Percentiles rank a stretch among this genome's conserved stretches.
Evolutionary conservation across 2,113 vertebrate genomes (phyloP).

Genomic region (Uria aalge): DNA sequence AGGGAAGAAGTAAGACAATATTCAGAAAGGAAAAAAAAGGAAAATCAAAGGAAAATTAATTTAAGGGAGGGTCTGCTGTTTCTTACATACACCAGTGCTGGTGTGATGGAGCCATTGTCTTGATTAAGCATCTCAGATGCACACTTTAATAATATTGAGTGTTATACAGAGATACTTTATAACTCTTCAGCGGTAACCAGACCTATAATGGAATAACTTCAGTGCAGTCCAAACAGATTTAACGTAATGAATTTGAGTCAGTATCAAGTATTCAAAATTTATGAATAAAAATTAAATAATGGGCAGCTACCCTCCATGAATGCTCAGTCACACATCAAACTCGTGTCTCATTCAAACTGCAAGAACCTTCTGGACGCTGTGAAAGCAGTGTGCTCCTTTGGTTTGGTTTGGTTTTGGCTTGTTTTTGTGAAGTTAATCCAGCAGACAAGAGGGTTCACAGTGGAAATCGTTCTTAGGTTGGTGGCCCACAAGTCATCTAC

Average conservation of each 20-base stretch:
- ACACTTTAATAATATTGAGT: background rate
- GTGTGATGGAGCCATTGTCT: background rate
- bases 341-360: background rate
- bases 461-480: background rate
- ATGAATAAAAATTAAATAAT: background rate
- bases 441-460: background rate
- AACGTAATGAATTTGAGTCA: background rate
- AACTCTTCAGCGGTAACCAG: background rate
- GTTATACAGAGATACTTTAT: background rate
- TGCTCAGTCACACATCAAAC: background rate
- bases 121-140: background rate
- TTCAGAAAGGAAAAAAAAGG: background rate
- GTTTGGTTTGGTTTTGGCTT: background rate
- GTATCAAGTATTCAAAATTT: background rate
- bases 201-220: background rate
- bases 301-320: background rate
- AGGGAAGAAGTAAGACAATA: background rate
- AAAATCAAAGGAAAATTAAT: background rate
- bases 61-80: background rate
- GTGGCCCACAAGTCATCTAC: background rate
- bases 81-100: background rate
- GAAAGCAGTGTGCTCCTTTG: background rate
- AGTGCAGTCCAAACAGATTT: background rate
- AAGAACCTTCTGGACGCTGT: background rate
- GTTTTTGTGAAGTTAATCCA: background rate